phyloP scores from a whole-genome alignment of 2,113 vertebrate genomes.

The Corythornis cristatus region DNA sequence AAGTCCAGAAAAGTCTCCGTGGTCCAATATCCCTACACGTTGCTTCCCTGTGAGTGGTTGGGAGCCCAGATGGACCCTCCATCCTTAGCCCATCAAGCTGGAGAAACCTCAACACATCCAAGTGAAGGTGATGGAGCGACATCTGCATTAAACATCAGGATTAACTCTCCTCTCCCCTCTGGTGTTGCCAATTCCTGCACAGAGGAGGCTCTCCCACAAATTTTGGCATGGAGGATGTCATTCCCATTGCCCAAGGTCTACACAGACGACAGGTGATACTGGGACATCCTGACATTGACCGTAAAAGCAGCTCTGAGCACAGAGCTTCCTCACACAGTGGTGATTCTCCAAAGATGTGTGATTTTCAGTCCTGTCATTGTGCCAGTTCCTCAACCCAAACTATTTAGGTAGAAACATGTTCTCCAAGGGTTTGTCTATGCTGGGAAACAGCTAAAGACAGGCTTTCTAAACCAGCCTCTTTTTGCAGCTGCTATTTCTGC shows the following conservation, averaged over 20 bases:
- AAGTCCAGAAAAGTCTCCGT: not conserved
- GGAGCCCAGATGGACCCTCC: not conserved
- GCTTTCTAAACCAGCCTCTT: not conserved
- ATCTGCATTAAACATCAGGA: not conserved
- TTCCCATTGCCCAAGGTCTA: not conserved
- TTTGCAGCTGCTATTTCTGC: slow-evolving; percentile 45
- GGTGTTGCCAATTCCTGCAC: accelerated
- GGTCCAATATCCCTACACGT: not conserved
- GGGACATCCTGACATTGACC: not conserved
- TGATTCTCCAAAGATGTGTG: not conserved
- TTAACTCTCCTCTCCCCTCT: not conserved
- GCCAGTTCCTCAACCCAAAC: not conserved
- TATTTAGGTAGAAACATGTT: not conserved
- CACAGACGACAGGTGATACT: not conserved
- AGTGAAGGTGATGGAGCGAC: not conserved
- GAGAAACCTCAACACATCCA: accelerated
- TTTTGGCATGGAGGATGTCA: not conserved
- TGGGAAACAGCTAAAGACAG: not conserved
- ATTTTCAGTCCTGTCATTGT: not conserved
- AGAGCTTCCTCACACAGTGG: not conserved
- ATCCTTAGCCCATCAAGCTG: not conserved
- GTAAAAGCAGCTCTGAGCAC: not conserved
- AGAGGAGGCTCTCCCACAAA: not conserved
- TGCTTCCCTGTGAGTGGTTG: not conserved
- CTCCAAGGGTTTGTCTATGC: not conserved